phyloP scores from a whole-genome alignment of 2,888 invertebrate genomes.

The Trachelus troglodyta region DNA sequence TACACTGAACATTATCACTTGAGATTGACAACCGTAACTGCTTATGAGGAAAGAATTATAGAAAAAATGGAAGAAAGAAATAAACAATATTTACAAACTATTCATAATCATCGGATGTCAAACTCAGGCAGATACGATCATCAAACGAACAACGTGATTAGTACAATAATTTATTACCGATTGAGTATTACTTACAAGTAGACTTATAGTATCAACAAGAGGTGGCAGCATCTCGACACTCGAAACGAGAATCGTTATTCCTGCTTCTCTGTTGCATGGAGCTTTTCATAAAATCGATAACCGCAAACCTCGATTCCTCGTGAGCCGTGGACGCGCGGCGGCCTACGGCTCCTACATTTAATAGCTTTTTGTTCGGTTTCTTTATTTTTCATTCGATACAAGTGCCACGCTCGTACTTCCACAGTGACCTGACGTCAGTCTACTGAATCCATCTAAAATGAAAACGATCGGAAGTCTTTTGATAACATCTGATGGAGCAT shows the following conservation, averaged over 20 bases:
- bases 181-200: background rate
- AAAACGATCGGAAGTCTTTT: background rate
- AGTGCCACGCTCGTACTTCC: background rate
- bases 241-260: background rate
- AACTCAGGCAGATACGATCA: background rate
- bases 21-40: background rate
- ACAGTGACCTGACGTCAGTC: background rate
- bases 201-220: background rate
- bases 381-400: background rate
- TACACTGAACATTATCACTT: background rate
- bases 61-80: background rate
- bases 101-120: background rate
- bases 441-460: background rate
- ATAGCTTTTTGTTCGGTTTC: background rate
- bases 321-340: constrained; percentile 3
- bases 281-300: constrained; percentile 34
- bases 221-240: background rate
- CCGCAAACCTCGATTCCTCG: constrained; percentile 11
- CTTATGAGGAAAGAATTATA: background rate
- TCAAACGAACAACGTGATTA: background rate
- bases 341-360: background rate
- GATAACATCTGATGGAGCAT: background rate
- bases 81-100: background rate
- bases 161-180: constrained; percentile 7
- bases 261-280: background rate